Evolutionary conservation across 2,888 invertebrate species (phyloP).

Genomic region (Drosophila melanosoma): DNA sequence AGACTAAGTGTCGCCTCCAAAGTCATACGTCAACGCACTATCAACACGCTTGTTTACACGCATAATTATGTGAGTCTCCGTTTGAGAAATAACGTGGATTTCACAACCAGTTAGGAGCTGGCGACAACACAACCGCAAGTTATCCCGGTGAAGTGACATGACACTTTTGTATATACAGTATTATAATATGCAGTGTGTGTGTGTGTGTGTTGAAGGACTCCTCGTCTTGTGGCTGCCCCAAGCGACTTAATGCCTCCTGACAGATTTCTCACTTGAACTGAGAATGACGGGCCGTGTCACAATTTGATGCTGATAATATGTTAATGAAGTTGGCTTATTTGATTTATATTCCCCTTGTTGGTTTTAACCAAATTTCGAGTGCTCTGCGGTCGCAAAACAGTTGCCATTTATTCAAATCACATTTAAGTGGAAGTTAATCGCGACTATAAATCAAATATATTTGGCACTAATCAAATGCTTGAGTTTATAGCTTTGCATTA

Average conservation of each 20-base stretch:
- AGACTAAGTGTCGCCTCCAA: slow-evolving; percentile 13
- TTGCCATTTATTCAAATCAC: slow-evolving; percentile 40
- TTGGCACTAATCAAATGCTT: background rate
- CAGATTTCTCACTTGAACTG: slow-evolving; percentile 74
- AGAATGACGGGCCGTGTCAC: slow-evolving; percentile 72
- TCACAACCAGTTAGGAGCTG: slow-evolving; percentile 24
- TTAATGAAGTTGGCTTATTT: slow-evolving; percentile 80
- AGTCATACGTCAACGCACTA: slow-evolving; percentile 77
- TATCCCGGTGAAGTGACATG: slow-evolving; percentile 26
- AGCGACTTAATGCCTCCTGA: slow-evolving; percentile 73
- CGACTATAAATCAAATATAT: slow-evolving; percentile 1
- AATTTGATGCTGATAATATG: slow-evolving; percentile 79
- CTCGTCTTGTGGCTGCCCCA: slow-evolving; percentile 61
- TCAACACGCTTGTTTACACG: slow-evolving; percentile 80
- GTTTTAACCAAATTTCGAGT: slow-evolving; percentile 5
- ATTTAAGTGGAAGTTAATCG: slow-evolving; percentile 68
- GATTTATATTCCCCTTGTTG: slow-evolving; percentile 65
- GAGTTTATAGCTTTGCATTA: background rate
- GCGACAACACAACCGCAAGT: slow-evolving; percentile 34
- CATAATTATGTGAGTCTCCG: slow-evolving; percentile 65
- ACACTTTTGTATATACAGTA: background rate
- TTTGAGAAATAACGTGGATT: slow-evolving; percentile 60
- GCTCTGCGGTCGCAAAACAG: background rate
- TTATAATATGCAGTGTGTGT: background rate
- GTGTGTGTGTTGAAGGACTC: background rate